A percentile compares a stretch with the other conserved stretches of the same genome.
These are phyloP conservation scores for Engraulis encrasicolus DNA, from an alignment of 2,113 vertebrate species.

Conservation along the genomic window DNA sequence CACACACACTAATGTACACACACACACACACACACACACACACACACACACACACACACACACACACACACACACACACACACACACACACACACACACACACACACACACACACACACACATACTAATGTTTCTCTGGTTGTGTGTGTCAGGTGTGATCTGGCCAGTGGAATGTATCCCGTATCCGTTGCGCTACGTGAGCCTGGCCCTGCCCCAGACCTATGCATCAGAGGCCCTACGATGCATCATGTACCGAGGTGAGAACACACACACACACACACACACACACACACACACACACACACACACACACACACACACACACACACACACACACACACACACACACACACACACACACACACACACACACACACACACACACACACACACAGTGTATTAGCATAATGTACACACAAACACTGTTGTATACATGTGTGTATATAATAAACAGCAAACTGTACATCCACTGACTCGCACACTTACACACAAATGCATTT, in stretches of 20 bases:
- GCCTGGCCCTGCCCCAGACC: constrained; percentile 78
- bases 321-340: background rate
- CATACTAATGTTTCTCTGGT: background rate
- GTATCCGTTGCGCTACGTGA: constrained; percentile 76
- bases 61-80: background rate
- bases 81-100: constrained; percentile 15
- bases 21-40: too few relatives aligned
- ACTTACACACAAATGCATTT: constrained; percentile 29
- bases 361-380: background rate
- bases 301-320: too few relatives aligned
- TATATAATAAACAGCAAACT: too few relatives aligned
- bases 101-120: background rate
- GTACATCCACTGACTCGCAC: constrained; percentile 41
- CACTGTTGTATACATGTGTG: background rate
- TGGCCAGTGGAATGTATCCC: constrained; percentile 82
- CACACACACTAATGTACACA: too few relatives aligned
- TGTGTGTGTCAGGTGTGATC: constrained; percentile 70
- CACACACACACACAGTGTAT: background rate
- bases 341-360: background rate
- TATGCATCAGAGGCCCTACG: constrained; percentile 78
- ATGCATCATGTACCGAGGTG: constrained; percentile 81
- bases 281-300: background rate
- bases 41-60: too few relatives aligned
- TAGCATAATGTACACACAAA: background rate
- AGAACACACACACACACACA: constrained; percentile 19